These are phyloP conservation scores for Pachycephala philippinensis DNA, from an alignment of 2,113 vertebrate species.

Conservation along the genomic window DNA sequence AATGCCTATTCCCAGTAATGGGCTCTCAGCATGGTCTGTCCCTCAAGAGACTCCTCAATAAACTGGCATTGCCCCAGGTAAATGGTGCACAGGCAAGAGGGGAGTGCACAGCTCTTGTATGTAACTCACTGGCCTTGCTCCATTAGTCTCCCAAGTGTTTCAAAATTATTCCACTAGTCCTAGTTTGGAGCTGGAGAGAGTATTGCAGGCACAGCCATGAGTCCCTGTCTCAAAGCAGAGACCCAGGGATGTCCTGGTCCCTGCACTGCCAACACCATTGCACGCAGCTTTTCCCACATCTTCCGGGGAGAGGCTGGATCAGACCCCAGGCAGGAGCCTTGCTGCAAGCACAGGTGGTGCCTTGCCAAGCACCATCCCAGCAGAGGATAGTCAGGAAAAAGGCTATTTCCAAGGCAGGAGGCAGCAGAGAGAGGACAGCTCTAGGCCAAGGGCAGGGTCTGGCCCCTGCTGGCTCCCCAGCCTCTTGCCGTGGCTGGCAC, in stretches of 20 bases:
- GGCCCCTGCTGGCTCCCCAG: neutral
- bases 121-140: neutral
- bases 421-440: neutral
- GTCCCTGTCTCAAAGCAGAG: neutral
- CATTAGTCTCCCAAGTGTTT: neutral
- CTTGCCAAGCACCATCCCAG: neutral
- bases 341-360: neutral
- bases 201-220: fast-evolving
- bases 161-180: neutral
- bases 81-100: fast-evolving
- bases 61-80: neutral
- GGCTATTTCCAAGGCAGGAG: neutral
- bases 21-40: neutral
- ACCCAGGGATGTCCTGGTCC: neutral
- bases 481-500: neutral
- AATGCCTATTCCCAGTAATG: neutral
- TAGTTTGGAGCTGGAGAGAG: neutral
- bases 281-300: fast-evolving
- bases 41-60: neutral
- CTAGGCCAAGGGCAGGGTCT: neutral
- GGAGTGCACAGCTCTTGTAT: neutral
- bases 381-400: neutral
- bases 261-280: neutral
- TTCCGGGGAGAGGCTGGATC: neutral
- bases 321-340: neutral